Conservation (phyloP, 2,888 invertebrate genomes). For the Cephus sareptanus region DNA sequence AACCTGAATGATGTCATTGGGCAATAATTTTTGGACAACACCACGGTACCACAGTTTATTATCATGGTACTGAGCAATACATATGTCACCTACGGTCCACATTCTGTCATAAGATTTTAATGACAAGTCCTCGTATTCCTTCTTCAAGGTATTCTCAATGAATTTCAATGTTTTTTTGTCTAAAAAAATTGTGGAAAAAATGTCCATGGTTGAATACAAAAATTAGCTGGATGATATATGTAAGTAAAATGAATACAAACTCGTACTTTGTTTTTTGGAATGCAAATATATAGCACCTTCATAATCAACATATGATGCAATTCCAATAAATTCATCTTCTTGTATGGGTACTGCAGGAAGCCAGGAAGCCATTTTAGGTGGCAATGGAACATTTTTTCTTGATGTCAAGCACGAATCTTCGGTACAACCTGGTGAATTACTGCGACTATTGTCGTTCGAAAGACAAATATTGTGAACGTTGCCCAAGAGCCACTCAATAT, state of each 20-base stretch:
- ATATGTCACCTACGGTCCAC: constrained; percentile 76
- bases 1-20: constrained; percentile 66
- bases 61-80: constrained; percentile 75
- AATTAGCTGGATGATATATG: background rate
- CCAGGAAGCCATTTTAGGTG: constrained; percentile 69
- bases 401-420: background rate
- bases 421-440: background rate
- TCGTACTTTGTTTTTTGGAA: constrained; percentile 46
- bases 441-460: background rate
- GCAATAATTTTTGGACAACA: constrained; percentile 67
- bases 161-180: constrained; percentile 58
- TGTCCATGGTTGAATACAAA: background rate
- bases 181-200: constrained; percentile 25
- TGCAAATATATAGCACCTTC: constrained; percentile 66
- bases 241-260: background rate
- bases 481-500: constrained; percentile 11
- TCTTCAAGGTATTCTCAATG: constrained; percentile 68
- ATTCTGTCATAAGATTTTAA: constrained; percentile 67
- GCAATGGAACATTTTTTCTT: constrained; percentile 24
- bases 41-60: constrained; percentile 81
- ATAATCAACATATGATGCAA: constrained; percentile 74
- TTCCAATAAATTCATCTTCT: constrained; percentile 70
- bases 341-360: constrained; percentile 69
- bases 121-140: constrained; percentile 66
- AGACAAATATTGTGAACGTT: background rate